Percentiles rank a stretch among this genome's conserved stretches.
Evolutionary conservation across 1,140 invertebrate genomes (phyloP).

Genomic region (Plectrocnemia conspersa): DNA sequence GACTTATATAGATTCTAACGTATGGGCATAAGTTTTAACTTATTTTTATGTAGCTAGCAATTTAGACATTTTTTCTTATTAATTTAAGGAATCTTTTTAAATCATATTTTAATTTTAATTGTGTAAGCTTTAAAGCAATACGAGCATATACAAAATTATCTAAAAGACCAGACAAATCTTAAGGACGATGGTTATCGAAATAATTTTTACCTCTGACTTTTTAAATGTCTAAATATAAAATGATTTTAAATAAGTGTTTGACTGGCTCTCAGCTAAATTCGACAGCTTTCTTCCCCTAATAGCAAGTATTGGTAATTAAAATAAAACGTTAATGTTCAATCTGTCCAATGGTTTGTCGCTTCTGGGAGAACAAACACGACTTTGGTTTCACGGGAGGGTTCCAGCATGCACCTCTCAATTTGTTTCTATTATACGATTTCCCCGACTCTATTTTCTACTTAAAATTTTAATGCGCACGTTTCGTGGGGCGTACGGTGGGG

Average conservation of each 20-base stretch:
- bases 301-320: not conserved
- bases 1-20: too few species aligned
- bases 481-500: slow-evolving; percentile 11
- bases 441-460: slow-evolving; percentile 33
- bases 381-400: slow-evolving; percentile 1
- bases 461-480: slow-evolving; percentile 33
- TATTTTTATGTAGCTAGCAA: too few species aligned
- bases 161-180: too few species aligned
- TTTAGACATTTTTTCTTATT: too few species aligned
- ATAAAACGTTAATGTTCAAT: not conserved
- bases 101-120: too few species aligned
- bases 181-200: not conserved
- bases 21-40: too few species aligned
- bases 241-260: too few species aligned
- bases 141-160: too few species aligned
- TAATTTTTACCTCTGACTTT: not conserved
- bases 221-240: not conserved
- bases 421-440: slow-evolving; percentile 34
- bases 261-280: too few species aligned
- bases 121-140: too few species aligned
- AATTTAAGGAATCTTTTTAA: too few species aligned
- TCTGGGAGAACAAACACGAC: slow-evolving; percentile 2
- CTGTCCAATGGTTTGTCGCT: not conserved
- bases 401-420: slow-evolving; percentile 29
- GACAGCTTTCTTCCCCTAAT: too few species aligned